A percentile compares a stretch with the other conserved stretches of the same genome.
These are phyloP conservation scores for Ornithoptera alexandrae DNA, from an alignment of 2,888 invertebrate species.

Conservation along the genomic window DNA sequence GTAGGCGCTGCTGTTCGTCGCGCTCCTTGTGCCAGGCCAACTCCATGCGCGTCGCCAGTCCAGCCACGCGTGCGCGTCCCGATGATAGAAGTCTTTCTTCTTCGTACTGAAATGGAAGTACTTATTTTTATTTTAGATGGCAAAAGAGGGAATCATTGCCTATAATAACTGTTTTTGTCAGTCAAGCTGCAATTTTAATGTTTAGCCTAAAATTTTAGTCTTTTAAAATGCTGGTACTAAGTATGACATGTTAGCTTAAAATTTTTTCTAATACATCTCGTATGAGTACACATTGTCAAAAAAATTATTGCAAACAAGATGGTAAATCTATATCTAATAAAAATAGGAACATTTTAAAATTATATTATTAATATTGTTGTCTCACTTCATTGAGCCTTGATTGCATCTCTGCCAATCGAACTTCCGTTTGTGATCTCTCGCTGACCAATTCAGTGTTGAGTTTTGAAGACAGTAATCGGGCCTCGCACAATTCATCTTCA, in stretches of 20 bases:
- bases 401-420: conserved; percentile 92
- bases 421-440: conserved; percentile 91
- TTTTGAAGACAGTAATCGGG: conserved; percentile 89
- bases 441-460: conserved; percentile 94
- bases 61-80: conserved; percentile 91
- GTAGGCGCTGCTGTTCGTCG: conserved; percentile 92
- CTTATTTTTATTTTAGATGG: too few relatives aligned
- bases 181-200: too few relatives aligned
- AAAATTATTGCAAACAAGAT: too few relatives aligned
- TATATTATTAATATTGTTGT: background rate
- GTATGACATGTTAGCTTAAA: too few relatives aligned
- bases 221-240: too few relatives aligned
- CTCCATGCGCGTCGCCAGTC: conserved; percentile 92
- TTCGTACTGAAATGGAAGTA: conserved; percentile 81
- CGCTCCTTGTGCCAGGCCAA: conserved; percentile 96
- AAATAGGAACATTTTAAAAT: too few relatives aligned
- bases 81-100: conserved; percentile 91
- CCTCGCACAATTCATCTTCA: conserved; percentile 93
- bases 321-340: too few relatives aligned
- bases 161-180: too few relatives aligned
- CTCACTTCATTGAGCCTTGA: conserved; percentile 90
- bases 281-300: too few relatives aligned
- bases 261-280: too few relatives aligned
- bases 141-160: too few relatives aligned
- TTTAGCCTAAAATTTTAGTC: too few relatives aligned